Evolutionary conservation across 2,113 vertebrate species (phyloP).

Genomic region (Otis tarda): DNA sequence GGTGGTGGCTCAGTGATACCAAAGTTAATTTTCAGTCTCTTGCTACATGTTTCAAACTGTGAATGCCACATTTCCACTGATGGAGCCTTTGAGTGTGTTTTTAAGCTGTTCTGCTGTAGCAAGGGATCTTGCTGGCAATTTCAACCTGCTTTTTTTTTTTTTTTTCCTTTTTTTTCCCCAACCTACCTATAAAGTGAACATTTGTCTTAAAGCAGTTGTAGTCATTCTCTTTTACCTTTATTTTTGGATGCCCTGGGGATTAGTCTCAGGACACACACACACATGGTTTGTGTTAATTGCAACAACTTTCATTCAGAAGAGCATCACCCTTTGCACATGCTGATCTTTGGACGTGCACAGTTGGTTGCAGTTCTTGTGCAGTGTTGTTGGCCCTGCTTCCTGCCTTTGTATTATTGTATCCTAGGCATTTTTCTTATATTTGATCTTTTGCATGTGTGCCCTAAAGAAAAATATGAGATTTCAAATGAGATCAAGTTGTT

Average conservation of each 20-base stretch:
- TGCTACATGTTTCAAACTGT: background rate
- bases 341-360: background rate
- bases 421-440: background rate
- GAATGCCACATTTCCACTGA: background rate
- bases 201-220: background rate
- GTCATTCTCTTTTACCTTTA: background rate
- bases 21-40: slow-evolving; percentile 1
- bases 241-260: background rate
- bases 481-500: background rate
- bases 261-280: background rate
- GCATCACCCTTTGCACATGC: background rate
- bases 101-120: background rate
- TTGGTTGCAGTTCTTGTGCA: background rate
- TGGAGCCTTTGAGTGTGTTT: background rate
- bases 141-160: background rate
- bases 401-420: background rate
- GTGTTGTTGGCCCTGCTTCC: background rate
- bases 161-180: background rate
- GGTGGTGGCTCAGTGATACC: background rate
- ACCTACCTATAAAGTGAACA: background rate
- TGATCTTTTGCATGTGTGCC: background rate
- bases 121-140: background rate
- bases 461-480: background rate
- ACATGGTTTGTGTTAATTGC: background rate
- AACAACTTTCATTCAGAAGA: background rate